A percentile compares a stretch with the other conserved stretches of the same genome.
phyloP scores from a whole-genome alignment of 2,888 invertebrate genomes.

The Eupithecia exiguata region DNA sequence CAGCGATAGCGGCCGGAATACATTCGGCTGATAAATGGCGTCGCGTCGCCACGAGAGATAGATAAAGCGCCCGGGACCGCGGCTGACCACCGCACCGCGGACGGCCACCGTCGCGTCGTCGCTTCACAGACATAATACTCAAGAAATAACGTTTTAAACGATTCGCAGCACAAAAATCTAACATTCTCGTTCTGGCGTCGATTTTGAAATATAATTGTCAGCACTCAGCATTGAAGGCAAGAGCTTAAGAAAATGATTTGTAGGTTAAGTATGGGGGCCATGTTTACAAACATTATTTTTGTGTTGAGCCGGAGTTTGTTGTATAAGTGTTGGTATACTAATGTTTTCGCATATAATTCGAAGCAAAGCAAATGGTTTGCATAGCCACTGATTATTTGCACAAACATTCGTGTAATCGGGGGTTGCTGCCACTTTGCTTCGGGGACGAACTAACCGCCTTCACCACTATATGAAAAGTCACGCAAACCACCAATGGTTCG shows the following conservation, averaged over 20 bases:
- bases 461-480: neutral
- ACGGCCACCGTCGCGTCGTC: neutral
- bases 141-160: neutral
- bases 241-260: neutral
- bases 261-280: too few species aligned
- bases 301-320: too few species aligned
- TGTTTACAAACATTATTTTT: too few species aligned
- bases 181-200: neutral
- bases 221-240: neutral
- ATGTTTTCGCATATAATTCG: too few species aligned
- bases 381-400: neutral
- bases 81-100: neutral
- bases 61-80: slow-evolving; percentile 47
- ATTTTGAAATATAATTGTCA: neutral
- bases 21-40: slow-evolving; percentile 63
- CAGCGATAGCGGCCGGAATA: slow-evolving; percentile 55
- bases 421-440: neutral
- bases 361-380: neutral
- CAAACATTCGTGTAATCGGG: too few species aligned
- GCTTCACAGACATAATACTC: too few species aligned
- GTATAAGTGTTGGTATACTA: too few species aligned
- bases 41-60: slow-evolving; percentile 67
- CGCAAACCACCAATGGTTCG: neutral
- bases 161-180: neutral
- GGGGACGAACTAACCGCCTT: neutral